These are phyloP conservation scores for Theocolax elegans DNA, from an alignment of 1,140 invertebrate species.

Conservation along the genomic window DNA sequence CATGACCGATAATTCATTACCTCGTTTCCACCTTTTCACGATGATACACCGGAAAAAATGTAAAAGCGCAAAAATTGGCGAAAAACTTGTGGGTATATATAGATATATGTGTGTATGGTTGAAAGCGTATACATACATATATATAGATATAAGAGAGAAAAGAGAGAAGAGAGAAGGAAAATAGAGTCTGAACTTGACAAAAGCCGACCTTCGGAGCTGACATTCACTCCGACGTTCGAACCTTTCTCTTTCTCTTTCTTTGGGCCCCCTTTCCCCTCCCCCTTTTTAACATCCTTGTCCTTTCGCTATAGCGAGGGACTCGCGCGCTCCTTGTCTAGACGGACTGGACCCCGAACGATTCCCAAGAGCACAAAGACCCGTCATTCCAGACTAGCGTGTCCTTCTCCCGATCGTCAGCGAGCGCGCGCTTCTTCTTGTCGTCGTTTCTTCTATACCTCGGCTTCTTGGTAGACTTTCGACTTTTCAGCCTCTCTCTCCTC, in stretches of 20 bases:
- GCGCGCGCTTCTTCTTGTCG: neutral
- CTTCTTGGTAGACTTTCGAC: neutral
- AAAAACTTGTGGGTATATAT: no score
- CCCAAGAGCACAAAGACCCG: slow-evolving; percentile 56
- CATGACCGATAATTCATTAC: no score
- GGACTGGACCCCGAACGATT: slow-evolving; percentile 42
- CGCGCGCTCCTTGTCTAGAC: neutral
- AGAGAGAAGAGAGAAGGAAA: slow-evolving; percentile 47
- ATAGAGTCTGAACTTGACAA: slow-evolving; percentile 63
- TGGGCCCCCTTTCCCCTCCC: slow-evolving; percentile 37
- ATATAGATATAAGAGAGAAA: slow-evolving; percentile 23
- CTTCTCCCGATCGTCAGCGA: slow-evolving; percentile 30
- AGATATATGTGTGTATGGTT: no score
- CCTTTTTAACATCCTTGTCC: neutral
- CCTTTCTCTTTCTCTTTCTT: slow-evolving; percentile 50
- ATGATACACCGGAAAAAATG: no score
- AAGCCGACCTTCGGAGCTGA: slow-evolving; percentile 67
- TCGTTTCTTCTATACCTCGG: neutral
- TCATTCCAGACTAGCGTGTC: slow-evolving; percentile 53
- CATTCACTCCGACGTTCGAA: slow-evolving; percentile 59
- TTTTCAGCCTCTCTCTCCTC: neutral
- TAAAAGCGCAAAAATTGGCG: no score
- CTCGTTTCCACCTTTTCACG: no score
- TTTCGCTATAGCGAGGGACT: neutral
- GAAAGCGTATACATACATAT: no score